Evolutionary conservation across 2,888 invertebrate species (phyloP).

Genomic region (Seira ritae): DNA sequence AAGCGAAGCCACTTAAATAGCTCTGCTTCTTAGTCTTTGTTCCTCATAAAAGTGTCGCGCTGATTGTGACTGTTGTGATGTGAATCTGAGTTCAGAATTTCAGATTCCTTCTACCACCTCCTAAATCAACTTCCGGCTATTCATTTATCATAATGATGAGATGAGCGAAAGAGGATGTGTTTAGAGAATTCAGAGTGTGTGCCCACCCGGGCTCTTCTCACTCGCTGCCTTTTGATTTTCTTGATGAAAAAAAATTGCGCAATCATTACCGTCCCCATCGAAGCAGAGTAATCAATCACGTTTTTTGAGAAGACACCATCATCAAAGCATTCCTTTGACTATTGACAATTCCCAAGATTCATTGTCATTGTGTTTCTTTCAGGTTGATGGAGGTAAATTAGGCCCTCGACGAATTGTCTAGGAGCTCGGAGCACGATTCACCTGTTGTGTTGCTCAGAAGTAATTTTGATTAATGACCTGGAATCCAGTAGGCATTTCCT

Average conservation of each 20-base stretch:
- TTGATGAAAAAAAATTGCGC: too few relatives aligned
- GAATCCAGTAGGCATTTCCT: neutral
- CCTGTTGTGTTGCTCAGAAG: neutral
- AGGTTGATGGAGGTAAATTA: neutral
- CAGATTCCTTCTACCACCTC: too few relatives aligned
- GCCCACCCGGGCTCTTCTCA: neutral
- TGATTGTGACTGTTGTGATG: too few relatives aligned
- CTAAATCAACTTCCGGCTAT: neutral
- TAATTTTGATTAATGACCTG: neutral
- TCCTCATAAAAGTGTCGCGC: too few relatives aligned
- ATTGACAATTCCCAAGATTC: neutral
- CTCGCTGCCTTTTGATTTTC: neutral
- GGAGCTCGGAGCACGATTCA: neutral
- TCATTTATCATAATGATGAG: neutral
- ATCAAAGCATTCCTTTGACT: neutral
- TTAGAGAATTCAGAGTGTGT: neutral
- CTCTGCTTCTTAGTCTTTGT: too few relatives aligned
- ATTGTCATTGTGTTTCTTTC: neutral
- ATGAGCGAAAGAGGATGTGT: neutral
- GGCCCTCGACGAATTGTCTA: neutral
- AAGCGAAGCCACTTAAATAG: too few relatives aligned
- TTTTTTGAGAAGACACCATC: neutral
- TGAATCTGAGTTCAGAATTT: too few relatives aligned
- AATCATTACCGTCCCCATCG: neutral
- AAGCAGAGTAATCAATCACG: neutral